A percentile compares a stretch with the other conserved stretches of the same genome.
Conservation (phyloP, 1,140 invertebrate genomes). For the Stegodyphus dumicola region DNA sequence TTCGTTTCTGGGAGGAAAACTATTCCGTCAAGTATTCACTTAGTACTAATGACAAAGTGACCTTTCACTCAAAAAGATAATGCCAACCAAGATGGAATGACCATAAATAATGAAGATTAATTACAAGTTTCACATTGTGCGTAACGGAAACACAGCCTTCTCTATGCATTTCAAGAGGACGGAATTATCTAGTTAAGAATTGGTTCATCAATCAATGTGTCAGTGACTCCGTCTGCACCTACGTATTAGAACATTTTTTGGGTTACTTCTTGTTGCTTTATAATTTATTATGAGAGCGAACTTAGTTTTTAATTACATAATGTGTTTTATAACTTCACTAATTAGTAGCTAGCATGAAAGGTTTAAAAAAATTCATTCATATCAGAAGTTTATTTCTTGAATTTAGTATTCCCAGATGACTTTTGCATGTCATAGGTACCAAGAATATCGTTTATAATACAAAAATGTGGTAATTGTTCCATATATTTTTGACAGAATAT, state of each 20-base stretch:
- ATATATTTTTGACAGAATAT: too few relatives aligned
- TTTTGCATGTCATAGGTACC: too few relatives aligned
- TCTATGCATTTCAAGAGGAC: slow-evolving; percentile 11
- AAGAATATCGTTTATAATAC: too few relatives aligned
- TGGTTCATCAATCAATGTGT: slow-evolving; percentile 51
- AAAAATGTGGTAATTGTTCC: too few relatives aligned
- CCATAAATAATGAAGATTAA: slow-evolving; percentile 59
- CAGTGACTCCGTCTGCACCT: slow-evolving; percentile 42
- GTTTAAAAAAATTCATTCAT: too few relatives aligned
- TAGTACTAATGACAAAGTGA: slow-evolving; percentile 42
- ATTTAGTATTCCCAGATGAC: too few relatives aligned
- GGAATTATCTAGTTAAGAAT: slow-evolving; percentile 52
- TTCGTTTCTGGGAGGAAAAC: background rate
- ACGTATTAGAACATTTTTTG: slow-evolving; percentile 26
- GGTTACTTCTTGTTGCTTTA: background rate
- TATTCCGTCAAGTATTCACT: background rate
- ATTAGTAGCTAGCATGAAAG: background rate
- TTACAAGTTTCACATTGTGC: slow-evolving; percentile 32
- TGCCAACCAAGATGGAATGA: slow-evolving; percentile 20
- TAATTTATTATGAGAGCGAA: slow-evolving; percentile 35
- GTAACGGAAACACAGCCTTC: slow-evolving; percentile 30
- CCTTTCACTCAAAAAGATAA: slow-evolving; percentile 37
- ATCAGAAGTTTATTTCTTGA: too few relatives aligned
- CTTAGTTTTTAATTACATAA: slow-evolving; percentile 54
- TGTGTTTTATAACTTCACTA: slow-evolving; percentile 41